Base-by-base conservation (phyloP, 2,888 invertebrate species). In the Parapristionchus giblindavisi region DNA sequence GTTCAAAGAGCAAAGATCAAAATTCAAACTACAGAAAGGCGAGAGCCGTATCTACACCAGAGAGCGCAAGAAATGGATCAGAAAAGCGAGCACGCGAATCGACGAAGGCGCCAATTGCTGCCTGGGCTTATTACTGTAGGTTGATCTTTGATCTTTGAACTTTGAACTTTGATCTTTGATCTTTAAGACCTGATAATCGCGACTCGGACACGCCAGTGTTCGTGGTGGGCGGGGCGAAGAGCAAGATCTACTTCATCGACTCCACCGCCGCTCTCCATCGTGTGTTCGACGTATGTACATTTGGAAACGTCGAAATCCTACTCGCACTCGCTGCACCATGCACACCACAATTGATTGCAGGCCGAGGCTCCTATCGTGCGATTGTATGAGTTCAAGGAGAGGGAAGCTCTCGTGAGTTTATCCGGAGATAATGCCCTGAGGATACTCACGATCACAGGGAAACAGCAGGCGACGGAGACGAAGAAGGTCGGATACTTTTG, bases 381-480 rank as follows among this genome's bases (percentile, higher is more conserved):
- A n/a, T 17, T 73, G 48, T 43, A 34, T 36, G 73, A 73, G 48
- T 73, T 73, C 34, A 48, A 61, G 34, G 73, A 73, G 61, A 73
- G 48, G 17, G 73, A 61, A n/a, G 73, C 73, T 0, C 60, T 73
- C 48, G 38, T 73, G 1, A 24, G 27, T 32, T 51, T 61, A 14
- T 60, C 73, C 3, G 52, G 38, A 32, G 73, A 73, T 48, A 43
- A 48, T 17, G 24, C 60, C 29, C 43, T 73, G 14, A 40, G 73
- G 14, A 73, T 73, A 24, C 60, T 73, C 43, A 51, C 73, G 14
- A 5, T 61, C 17, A 73, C 73, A 32, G 60, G 60, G n/a, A 60
- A 60, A 34, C 48, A 32, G 17, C 60, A 61, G 14, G 73, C 73
- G 21, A 60, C 61, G 0, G 73, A 73, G 51, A 73, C 73, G 48